Percentiles rank a stretch among this genome's conserved stretches.
Conservation (phyloP, 2,113 vertebrate species). For the Rousettus leschenaultii region DNA sequence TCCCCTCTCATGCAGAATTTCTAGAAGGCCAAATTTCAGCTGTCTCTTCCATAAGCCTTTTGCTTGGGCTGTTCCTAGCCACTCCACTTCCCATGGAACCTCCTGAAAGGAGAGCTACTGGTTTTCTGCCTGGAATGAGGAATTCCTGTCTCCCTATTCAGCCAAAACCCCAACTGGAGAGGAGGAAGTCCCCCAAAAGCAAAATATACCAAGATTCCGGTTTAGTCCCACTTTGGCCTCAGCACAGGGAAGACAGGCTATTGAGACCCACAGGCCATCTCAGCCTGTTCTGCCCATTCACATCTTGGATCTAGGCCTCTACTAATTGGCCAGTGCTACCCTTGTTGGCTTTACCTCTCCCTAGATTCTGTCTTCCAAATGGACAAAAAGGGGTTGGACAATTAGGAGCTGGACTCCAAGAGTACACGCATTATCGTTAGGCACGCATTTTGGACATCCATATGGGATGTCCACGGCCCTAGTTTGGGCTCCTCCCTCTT, state of each 20-base stretch:
- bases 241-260: not conserved
- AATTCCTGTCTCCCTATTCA: not conserved
- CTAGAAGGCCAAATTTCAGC: too few relatives aligned
- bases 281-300: not conserved
- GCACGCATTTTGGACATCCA: not conserved
- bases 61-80: not conserved
- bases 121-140: not conserved
- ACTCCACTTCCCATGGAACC: not conserved
- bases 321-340: not conserved
- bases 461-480: not conserved
- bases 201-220: not conserved
- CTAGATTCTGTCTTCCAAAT: not conserved
- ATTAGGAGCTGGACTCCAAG: not conserved
- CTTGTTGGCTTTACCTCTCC: not conserved
- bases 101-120: not conserved
- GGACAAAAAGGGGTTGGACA: not conserved
- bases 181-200: not conserved
- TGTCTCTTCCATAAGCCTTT: not conserved
- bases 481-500: not conserved
- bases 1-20: too few relatives aligned
- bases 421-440: not conserved
- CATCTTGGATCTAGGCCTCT: not conserved
- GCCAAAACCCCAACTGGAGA: not conserved
- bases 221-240: not conserved
- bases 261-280: not conserved